Percentiles rank a stretch among this genome's conserved stretches.
phyloP scores from a whole-genome alignment of 2,797 vertebrate species.

The Poecilia picta region DNA sequence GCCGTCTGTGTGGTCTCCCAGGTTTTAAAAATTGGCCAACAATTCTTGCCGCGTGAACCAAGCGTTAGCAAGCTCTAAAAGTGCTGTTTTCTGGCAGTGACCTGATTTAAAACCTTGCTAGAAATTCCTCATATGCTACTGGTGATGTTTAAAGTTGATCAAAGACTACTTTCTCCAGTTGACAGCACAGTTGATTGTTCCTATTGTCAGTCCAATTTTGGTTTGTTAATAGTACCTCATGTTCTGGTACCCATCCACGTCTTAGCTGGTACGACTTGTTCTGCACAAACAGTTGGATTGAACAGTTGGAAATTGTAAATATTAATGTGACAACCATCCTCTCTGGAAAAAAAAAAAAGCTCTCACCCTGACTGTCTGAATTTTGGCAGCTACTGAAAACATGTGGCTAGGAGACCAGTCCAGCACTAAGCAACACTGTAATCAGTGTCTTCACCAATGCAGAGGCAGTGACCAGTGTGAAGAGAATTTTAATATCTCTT shows the following conservation, averaged over 20 bases:
- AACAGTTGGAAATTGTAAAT: constrained; percentile 13
- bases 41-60: not conserved
- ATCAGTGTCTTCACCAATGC: constrained; percentile 70
- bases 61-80: not conserved
- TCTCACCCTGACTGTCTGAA: constrained; percentile 67
- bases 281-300: not conserved
- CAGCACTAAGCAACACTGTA: constrained; percentile 47
- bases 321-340: not conserved
- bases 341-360: constrained; percentile 30
- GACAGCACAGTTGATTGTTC: not conserved
- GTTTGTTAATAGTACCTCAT: not conserved
- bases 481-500: constrained; percentile 42
- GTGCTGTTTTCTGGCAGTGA: not conserved
- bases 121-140: not conserved
- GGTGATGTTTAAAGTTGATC: not conserved
- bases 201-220: not conserved
- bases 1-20: too few relatives aligned
- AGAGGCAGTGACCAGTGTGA: constrained; percentile 50
- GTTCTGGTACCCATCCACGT: not conserved
- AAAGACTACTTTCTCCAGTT: not conserved
- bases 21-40: too few relatives aligned
- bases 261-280: constrained; percentile 9
- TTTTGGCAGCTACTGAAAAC: constrained; percentile 76
- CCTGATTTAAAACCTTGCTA: not conserved
- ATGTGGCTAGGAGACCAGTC: constrained; percentile 50